Conservation (phyloP, 2,888 invertebrate species). For the Gnatocerus cornutus region DNA sequence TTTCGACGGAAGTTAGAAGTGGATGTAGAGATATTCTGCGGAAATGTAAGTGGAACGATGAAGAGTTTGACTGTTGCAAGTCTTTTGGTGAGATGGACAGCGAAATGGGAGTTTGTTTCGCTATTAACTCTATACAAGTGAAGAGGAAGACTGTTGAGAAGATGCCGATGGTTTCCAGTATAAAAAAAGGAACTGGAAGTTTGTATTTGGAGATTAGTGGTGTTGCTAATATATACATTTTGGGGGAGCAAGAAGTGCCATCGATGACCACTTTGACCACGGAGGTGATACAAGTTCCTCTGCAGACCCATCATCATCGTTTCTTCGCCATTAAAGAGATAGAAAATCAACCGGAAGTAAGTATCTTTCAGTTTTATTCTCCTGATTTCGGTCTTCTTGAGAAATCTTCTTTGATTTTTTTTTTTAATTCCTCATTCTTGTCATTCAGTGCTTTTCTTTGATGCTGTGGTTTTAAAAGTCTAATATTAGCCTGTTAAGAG, state of each 20-base stretch:
- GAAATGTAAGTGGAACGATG: constrained; percentile 77
- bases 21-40: constrained; percentile 74
- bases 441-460: no score
- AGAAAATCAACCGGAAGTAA: constrained; percentile 78
- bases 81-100: constrained; percentile 79
- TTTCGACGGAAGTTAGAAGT: constrained; percentile 75
- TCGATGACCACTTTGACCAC: constrained; percentile 78
- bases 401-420: no score
- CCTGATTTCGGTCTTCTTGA: no score
- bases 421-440: no score
- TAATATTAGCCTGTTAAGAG: no score
- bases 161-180: constrained; percentile 76
- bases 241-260: constrained; percentile 81
- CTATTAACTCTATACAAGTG: constrained; percentile 79
- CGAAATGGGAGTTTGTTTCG: constrained; percentile 80
- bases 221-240: constrained; percentile 75
- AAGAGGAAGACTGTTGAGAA: constrained; percentile 71
- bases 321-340: constrained; percentile 73
- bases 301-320: constrained; percentile 73
- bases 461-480: no score
- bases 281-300: constrained; percentile 75
- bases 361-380: no score
- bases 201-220: constrained; percentile 74
- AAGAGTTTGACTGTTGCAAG: constrained; percentile 77
- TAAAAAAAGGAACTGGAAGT: constrained; percentile 77